Percentiles rank a stretch among this genome's conserved stretches.
These are phyloP conservation scores for Scyliorhinus canicula DNA, from an alignment of 2,797 vertebrate genomes.

Conservation along the genomic window DNA sequence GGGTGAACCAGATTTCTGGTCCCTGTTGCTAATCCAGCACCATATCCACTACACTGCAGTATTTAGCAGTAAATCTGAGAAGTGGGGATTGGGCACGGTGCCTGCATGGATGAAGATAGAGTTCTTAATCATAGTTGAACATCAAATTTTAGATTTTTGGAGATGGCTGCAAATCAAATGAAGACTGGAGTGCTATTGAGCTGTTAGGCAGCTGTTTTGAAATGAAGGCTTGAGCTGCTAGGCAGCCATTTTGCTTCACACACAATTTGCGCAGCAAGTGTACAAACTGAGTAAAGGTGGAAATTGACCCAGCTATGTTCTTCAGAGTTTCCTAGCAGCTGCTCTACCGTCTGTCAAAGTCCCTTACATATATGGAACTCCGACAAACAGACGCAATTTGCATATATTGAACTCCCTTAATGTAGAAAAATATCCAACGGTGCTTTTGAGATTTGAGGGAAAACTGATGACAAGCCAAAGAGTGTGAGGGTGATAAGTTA, in stretches of 20 bases:
- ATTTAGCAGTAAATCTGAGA: not conserved
- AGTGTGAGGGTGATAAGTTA: not conserved
- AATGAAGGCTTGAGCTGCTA: not conserved
- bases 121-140: not conserved
- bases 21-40: not conserved
- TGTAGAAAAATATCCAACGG: not conserved
- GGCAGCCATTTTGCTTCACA: not conserved
- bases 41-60: not conserved
- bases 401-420: not conserved
- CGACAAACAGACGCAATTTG: not conserved
- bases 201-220: not conserved
- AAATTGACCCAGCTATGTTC: not conserved
- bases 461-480: too few relatives aligned
- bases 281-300: not conserved
- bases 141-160: not conserved
- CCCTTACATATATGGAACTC: not conserved
- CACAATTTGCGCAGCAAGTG: not conserved
- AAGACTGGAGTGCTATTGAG: too few relatives aligned
- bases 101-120: not conserved
- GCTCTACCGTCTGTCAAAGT: not conserved
- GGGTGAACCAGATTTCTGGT: not conserved
- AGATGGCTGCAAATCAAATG: not conserved
- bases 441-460: not conserved
- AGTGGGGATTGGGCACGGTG: not conserved
- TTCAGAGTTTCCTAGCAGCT: not conserved